These are phyloP conservation scores for Arctocebus calabarensis DNA, from an alignment of 2,797 vertebrate genomes.

Conservation along the genomic window DNA sequence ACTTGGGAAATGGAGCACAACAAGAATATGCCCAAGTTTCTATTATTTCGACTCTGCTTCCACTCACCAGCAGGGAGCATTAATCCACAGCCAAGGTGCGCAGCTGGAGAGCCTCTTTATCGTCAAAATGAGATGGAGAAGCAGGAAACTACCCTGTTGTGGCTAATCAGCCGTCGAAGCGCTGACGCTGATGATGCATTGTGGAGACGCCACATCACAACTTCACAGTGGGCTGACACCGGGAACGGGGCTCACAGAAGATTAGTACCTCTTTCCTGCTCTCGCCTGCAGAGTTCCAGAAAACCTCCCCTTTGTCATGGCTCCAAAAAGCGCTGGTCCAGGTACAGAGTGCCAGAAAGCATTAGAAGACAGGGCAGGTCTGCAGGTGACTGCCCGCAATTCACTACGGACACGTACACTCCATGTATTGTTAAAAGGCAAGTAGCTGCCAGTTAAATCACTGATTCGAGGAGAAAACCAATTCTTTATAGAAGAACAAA, in stretches of 20 bases:
- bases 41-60: neutral
- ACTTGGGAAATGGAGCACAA: neutral
- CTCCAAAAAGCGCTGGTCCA: neutral
- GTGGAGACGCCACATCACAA: neutral
- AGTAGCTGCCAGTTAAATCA: neutral
- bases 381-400: neutral
- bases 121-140: neutral
- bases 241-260: neutral
- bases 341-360: neutral
- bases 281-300: neutral
- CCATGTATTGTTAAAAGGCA: neutral
- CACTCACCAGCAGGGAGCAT: neutral
- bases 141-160: neutral
- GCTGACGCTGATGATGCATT: neutral
- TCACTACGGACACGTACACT: neutral
- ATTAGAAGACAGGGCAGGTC: rapidly evolving
- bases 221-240: neutral
- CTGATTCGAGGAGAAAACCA: neutral
- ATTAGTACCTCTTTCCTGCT: constrained; percentile 7
- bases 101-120: neutral
- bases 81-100: neutral
- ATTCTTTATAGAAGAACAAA: neutral
- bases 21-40: rapidly evolving
- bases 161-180: neutral
- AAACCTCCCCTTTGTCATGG: neutral